Evolutionary conservation across 2,113 vertebrate genomes (phyloP).

Genomic region (Otocyon megalotis): DNA sequence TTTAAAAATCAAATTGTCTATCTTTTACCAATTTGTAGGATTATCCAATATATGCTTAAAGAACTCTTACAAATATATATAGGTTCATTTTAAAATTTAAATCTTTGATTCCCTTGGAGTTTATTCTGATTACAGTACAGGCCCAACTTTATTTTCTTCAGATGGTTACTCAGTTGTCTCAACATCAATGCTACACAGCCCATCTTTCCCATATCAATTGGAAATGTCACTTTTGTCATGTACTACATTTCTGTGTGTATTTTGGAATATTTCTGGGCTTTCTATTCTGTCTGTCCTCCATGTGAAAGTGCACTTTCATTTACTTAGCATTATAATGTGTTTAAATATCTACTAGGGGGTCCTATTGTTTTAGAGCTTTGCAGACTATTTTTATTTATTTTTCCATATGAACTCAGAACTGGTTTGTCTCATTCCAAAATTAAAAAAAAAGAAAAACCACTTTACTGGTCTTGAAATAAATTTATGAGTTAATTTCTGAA

Average conservation of each 20-base stretch:
- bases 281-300: not conserved
- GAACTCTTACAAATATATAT: not conserved
- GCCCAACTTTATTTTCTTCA: not conserved
- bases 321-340: not conserved
- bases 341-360: not conserved
- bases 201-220: not conserved
- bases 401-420: not conserved
- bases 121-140: not conserved
- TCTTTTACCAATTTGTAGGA: not conserved
- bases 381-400: slow-evolving; percentile 1
- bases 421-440: slow-evolving; percentile 6
- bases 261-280: not conserved
- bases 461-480: not conserved
- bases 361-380: not conserved
- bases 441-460: not conserved
- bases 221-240: not conserved
- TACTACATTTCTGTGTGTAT: not conserved
- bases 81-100: not conserved
- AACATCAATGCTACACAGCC: no score
- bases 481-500: not conserved
- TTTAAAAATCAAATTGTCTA: not conserved
- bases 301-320: not conserved
- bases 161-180: not conserved
- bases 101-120: not conserved
- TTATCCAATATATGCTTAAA: not conserved